These are phyloP conservation scores for Ectemnius continuus DNA, from an alignment of 2,888 invertebrate genomes.

Conservation along the genomic window DNA sequence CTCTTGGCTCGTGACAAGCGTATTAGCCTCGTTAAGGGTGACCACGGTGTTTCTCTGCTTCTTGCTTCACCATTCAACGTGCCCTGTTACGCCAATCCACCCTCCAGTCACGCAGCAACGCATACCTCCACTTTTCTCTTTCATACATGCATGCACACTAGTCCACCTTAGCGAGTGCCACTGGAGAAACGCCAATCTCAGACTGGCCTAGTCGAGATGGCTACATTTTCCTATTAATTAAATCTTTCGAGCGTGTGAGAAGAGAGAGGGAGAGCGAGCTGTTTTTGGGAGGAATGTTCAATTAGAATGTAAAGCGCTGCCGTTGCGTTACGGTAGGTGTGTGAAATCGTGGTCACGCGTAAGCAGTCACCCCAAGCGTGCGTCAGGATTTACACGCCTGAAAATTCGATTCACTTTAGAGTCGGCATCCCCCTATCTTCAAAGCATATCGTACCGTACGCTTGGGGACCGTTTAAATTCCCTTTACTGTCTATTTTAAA, in stretches of 20 bases:
- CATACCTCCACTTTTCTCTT: no score
- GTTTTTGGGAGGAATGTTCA: no score
- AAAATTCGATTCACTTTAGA: constrained; percentile 73
- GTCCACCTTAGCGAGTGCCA: no score
- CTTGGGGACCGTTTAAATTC: constrained; percentile 71
- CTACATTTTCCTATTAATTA: not conserved
- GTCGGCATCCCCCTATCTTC: constrained; percentile 53
- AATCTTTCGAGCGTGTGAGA: not conserved
- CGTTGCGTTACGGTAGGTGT: constrained; percentile 8
- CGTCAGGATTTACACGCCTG: constrained; percentile 59
- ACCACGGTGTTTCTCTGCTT: constrained; percentile 48
- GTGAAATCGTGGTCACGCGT: constrained; percentile 34
- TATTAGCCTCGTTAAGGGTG: constrained; percentile 72
- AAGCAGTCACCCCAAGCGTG: constrained; percentile 28
- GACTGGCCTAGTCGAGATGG: not conserved
- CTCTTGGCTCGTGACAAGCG: constrained; percentile 56
- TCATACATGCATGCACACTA: no score
- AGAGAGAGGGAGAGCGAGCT: no score
- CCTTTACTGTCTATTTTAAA: constrained; percentile 71
- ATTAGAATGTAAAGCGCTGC: not conserved
- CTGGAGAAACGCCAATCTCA: not conserved
- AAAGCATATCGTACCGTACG: constrained; percentile 45
- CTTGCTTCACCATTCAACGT: constrained; percentile 32
- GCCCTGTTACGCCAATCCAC: not conserved
- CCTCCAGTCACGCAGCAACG: constrained; percentile 36